These are phyloP conservation scores for Catamblyrhynchus diadema DNA, from an alignment of 2,797 vertebrate species.

Conservation along the genomic window DNA sequence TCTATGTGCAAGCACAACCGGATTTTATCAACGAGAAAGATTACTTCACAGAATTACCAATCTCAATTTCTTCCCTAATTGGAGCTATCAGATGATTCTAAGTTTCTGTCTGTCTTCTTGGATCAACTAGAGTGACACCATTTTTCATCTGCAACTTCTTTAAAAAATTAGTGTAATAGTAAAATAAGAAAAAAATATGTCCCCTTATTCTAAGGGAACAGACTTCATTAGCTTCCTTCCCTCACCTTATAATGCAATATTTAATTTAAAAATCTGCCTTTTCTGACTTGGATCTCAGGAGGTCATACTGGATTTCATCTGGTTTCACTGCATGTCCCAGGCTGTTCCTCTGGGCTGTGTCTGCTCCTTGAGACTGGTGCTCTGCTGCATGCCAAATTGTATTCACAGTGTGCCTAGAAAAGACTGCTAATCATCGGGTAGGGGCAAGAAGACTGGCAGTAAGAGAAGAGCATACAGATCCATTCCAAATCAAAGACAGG, in stretches of 20 bases:
- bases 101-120: not conserved
- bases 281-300: not conserved
- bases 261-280: not conserved
- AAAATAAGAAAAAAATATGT: not conserved
- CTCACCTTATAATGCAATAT: not conserved
- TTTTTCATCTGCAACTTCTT: not conserved
- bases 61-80: not conserved
- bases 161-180: not conserved
- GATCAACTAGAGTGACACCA: not conserved
- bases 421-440: not conserved
- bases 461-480: not conserved
- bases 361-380: not conserved
- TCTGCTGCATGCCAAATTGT: conserved; percentile 7
- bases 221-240: not conserved
- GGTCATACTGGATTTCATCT: not conserved
- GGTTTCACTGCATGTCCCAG: not conserved
- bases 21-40: not conserved
- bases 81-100: not conserved
- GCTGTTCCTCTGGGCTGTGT: not conserved
- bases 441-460: not conserved
- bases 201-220: not conserved
- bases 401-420: not conserved
- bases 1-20: not conserved
- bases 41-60: not conserved
- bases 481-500: not conserved